Conservation (phyloP, 2,888 invertebrate species). For the Serripes groenlandicus region DNA sequence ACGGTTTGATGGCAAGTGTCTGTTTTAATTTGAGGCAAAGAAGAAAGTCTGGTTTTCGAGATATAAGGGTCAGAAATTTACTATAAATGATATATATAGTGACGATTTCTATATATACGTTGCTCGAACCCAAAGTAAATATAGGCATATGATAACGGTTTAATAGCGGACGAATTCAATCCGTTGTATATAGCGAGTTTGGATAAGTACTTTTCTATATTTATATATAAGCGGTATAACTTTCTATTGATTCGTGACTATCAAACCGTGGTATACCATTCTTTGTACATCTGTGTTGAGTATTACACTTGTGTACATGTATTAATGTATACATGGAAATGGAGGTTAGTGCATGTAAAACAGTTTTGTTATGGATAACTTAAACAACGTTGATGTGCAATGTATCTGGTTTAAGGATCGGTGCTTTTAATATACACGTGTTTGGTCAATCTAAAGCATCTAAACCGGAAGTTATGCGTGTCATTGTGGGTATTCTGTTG, state of each 20-base stretch:
- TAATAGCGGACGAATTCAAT: too few relatives aligned
- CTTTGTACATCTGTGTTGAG: too few relatives aligned
- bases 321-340: neutral
- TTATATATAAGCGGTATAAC: neutral
- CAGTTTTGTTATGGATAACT: neutral
- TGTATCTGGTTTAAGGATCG: conserved; percentile 20
- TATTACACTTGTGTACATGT: neutral
- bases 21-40: too few relatives aligned
- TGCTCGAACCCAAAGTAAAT: too few relatives aligned
- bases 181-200: neutral
- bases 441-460: conserved; percentile 48
- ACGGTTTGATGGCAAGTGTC: too few relatives aligned
- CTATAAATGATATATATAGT: too few relatives aligned
- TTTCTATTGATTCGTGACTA: too few relatives aligned
- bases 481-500: conserved; percentile 67
- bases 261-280: too few relatives aligned
- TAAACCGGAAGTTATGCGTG: conserved; percentile 39
- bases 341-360: neutral
- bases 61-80: too few relatives aligned
- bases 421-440: conserved; percentile 58
- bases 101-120: too few relatives aligned
- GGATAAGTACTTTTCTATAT: neutral
- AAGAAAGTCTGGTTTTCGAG: too few relatives aligned
- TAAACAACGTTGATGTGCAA: neutral
- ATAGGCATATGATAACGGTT: too few relatives aligned